A percentile compares a stretch with the other conserved stretches of the same genome.
Evolutionary conservation across 2,888 invertebrate genomes (phyloP).

Genomic region (Steinernema hermaphroditum): DNA sequence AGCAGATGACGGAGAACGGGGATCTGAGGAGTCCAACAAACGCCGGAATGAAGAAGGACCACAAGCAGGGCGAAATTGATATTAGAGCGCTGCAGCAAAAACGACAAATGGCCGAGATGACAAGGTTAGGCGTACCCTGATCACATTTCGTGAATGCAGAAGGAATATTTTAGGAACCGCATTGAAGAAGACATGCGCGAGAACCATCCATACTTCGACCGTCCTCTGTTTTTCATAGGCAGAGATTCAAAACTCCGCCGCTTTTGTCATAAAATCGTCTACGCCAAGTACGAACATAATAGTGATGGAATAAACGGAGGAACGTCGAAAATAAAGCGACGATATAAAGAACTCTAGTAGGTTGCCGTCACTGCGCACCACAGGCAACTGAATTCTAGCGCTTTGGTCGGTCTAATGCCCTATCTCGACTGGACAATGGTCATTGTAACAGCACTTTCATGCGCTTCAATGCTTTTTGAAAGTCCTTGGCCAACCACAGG

Average conservation of each 20-base stretch:
- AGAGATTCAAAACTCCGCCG: slow-evolving; percentile 78
- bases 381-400: slow-evolving; percentile 72
- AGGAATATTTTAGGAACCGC: slow-evolving; percentile 62
- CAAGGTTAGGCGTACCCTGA: slow-evolving; percentile 44
- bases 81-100: slow-evolving; percentile 82
- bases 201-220: slow-evolving; percentile 98
- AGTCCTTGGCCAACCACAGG: slow-evolving; percentile 75
- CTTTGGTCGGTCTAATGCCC: slow-evolving; percentile 92
- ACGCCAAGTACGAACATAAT: slow-evolving; percentile 90
- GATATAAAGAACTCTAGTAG: slow-evolving; percentile 60
- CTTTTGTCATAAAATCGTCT: slow-evolving; percentile 90
- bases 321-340: slow-evolving; percentile 47
- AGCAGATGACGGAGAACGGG: slow-evolving; percentile 81
- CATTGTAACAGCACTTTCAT: slow-evolving; percentile 91
- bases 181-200: slow-evolving; percentile 89
- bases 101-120: slow-evolving; percentile 93
- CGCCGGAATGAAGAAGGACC: slow-evolving; percentile 44
- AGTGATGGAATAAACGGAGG: slow-evolving; percentile 46
- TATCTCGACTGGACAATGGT: slow-evolving; percentile 99
- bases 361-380: neutral
- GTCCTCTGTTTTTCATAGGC: slow-evolving; percentile 91
- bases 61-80: slow-evolving; percentile 65
- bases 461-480: slow-evolving; percentile 98
- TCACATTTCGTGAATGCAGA: too few species aligned
- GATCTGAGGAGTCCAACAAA: slow-evolving; percentile 73